A percentile compares a stretch with the other conserved stretches of the same genome.
Evolutionary conservation across 2,888 invertebrate genomes (phyloP).

Genomic region (Gryllus longicercus): DNA sequence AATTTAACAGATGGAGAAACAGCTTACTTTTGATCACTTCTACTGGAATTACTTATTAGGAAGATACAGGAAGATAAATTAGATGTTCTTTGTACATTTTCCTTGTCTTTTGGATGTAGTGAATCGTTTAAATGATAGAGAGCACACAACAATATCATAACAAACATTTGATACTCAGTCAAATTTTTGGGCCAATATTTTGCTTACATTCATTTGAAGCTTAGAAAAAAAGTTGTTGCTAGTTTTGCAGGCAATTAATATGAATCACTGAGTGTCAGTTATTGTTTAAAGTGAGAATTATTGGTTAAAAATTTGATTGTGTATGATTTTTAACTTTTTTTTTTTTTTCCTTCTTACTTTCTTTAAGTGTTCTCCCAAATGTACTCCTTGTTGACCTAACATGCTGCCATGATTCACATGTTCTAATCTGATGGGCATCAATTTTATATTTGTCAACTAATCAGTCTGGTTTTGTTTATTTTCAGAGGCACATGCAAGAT

Average conservation of each 20-base stretch:
- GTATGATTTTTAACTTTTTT: neutral
- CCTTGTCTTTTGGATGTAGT: neutral
- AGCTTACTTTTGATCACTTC: too few species aligned
- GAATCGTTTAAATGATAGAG: neutral
- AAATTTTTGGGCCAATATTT: neutral
- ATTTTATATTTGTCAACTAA: constrained; percentile 36
- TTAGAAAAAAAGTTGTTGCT: neutral
- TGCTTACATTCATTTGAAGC: neutral
- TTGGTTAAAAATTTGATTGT: constrained; percentile 11
- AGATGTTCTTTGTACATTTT: neutral
- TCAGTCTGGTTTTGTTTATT: constrained; percentile 36
- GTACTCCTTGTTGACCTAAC: neutral
- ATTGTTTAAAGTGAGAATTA: neutral
- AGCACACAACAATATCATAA: neutral
- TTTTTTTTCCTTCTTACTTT: too few species aligned
- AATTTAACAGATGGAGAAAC: too few species aligned
- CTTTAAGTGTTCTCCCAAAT: neutral
- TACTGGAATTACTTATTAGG: too few species aligned
- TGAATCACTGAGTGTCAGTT: too few species aligned
- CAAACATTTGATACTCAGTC: neutral
- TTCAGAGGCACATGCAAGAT: constrained; percentile 37
- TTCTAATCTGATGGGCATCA: constrained; percentile 32
- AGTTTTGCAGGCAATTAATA: neutral
- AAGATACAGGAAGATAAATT: too few species aligned
- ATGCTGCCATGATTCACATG: neutral